Conservation (phyloP, 2,888 invertebrate genomes). For the Cephus spinipes region DNA sequence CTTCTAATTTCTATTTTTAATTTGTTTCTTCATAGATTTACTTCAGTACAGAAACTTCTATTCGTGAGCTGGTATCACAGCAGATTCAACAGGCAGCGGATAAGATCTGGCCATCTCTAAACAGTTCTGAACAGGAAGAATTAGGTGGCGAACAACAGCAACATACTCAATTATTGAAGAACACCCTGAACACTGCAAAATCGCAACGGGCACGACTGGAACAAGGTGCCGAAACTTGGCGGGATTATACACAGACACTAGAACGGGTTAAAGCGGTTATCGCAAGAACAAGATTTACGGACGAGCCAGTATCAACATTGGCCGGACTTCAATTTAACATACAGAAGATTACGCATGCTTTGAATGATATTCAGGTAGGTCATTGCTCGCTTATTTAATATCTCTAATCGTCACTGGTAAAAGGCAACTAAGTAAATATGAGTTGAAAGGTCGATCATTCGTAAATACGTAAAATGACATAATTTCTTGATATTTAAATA, state of each 20-base stretch:
- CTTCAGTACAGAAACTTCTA: conserved; percentile 82
- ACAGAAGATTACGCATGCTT: conserved; percentile 83
- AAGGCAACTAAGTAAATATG: neutral
- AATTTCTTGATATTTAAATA: neutral
- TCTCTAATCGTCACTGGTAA: neutral
- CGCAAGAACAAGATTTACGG: conserved; percentile 80
- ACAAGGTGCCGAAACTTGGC: conserved; percentile 87
- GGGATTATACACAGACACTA: conserved; percentile 82
- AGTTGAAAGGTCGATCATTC: too few species aligned
- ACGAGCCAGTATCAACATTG: conserved; percentile 82
- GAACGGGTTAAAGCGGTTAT: conserved; percentile 83
- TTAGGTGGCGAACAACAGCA: conserved; percentile 84
- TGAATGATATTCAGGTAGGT: conserved; percentile 69
- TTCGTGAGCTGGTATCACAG: conserved; percentile 84
- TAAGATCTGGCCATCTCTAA: conserved; percentile 88
- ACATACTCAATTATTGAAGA: conserved; percentile 84
- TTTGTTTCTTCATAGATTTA: conserved; percentile 69
- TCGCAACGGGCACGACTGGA: conserved; percentile 84
- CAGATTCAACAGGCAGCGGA: conserved; percentile 87
- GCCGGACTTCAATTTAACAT: conserved; percentile 86
- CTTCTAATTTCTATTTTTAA: conserved; percentile 1
- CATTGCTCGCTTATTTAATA: neutral
- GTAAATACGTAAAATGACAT: conserved; percentile 19
- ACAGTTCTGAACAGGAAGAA: conserved; percentile 84
- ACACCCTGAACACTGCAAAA: conserved; percentile 85